phyloP scores from a whole-genome alignment of 2,888 invertebrate genomes.

The Phengaris alcon region DNA sequence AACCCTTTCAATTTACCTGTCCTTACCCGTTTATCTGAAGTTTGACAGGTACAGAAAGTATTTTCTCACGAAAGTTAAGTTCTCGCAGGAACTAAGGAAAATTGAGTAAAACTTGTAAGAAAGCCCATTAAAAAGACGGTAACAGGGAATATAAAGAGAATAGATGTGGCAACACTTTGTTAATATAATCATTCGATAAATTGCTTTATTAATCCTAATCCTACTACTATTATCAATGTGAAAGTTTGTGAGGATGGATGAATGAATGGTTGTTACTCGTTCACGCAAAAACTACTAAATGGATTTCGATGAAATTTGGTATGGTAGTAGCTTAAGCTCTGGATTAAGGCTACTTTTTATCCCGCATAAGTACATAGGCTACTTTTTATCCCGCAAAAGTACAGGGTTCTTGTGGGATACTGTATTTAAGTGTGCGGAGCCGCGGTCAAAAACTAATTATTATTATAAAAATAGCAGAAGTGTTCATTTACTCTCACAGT shows the following conservation, averaged over 20 bases:
- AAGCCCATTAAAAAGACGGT: constrained; percentile 14
- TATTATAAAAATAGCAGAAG: neutral
- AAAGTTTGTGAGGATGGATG: too few relatives aligned
- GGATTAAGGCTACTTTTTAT: too few relatives aligned
- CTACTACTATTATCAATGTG: too few relatives aligned
- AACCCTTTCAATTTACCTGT: constrained; percentile 18
- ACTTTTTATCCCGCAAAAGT: too few relatives aligned
- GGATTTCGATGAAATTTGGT: too few relatives aligned
- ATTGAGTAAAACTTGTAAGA: constrained; percentile 10
- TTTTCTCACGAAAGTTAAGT: constrained; percentile 14
- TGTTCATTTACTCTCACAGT: neutral
- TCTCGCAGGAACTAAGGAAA: constrained; percentile 13
- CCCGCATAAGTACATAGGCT: too few relatives aligned
- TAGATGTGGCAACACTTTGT: neutral
- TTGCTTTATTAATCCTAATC: neutral
- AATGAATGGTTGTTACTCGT: too few relatives aligned
- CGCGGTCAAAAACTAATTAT: too few relatives aligned
- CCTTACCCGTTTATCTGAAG: neutral
- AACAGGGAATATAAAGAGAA: neutral
- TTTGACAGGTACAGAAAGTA: constrained; percentile 8
- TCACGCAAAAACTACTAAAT: too few relatives aligned
- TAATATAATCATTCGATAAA: neutral
- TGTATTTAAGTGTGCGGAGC: too few relatives aligned
- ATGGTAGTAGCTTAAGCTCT: too few relatives aligned
- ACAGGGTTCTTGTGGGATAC: too few relatives aligned